Evolutionary conservation across 2,113 vertebrate species (phyloP), one percentile per base, ranked within the genome.

Genomic region (Ochotona princeps): DNA sequence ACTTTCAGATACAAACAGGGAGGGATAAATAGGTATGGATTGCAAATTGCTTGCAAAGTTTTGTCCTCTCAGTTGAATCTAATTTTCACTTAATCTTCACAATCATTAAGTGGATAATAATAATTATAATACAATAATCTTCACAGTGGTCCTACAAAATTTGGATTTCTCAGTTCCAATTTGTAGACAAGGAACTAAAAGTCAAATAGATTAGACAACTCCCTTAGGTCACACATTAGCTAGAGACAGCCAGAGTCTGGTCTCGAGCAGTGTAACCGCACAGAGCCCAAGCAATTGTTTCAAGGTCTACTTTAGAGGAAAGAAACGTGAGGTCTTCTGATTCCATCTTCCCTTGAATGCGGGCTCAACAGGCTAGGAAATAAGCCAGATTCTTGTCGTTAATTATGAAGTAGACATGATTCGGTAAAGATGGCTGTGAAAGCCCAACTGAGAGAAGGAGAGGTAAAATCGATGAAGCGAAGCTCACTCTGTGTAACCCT

Each of bases 371-470:
- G 78, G 90, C 93, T 85, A 92, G 87, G 82, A 93, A 93, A 96
- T 79, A 88, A 94, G 69, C 28, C 1, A 13, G 26, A 38, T 11
- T 38, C 94, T 81, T 87, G 18, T 32, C 85, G 91, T 93, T 83
- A 90, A 96, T 96, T 94, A 92, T 84, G 83, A 86, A 92, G 44
- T 47, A 92, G 94, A 89, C 38, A 83, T 83, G 63, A 90, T 89
- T 90, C 76, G 14, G 25, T 84, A 93, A 96, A 91, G 69, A 93
- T n/a, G 83, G 32, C 67, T 63, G 47, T 32, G 75, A 69, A 94
- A 86, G 88, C 74, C 80, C 61, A 83, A 44, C 57, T 93, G 92
- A 92, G 57, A 70, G 94, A 93, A 70, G 92, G 79, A 91, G 69
- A 80, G 8, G 54, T 28, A 1, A 88, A 85, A 92, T 91, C 3